Evolutionary conservation across 2,113 vertebrate species (phyloP).

Genomic region (Crypturellus undulatus): DNA sequence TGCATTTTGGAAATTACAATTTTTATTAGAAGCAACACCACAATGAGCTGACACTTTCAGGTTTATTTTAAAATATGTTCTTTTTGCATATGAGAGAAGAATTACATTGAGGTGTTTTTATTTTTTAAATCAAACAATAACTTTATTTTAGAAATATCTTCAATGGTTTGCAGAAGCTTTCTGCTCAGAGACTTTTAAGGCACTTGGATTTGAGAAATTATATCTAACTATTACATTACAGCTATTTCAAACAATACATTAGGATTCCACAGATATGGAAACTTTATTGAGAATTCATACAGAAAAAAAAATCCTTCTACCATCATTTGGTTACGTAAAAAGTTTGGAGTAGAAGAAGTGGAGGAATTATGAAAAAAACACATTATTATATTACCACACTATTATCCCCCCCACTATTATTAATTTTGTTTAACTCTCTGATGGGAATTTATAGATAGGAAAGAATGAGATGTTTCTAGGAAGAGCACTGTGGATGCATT

Average conservation of each 20-base stretch:
- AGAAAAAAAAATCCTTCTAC: background rate
- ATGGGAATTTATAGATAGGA: background rate
- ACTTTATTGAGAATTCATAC: background rate
- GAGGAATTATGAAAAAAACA: background rate
- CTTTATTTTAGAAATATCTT: slow-evolving; percentile 32
- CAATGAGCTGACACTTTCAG: slow-evolving; percentile 7
- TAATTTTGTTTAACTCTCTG: background rate
- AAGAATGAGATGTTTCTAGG: background rate
- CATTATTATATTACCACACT: background rate
- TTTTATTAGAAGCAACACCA: slow-evolving; percentile 29
- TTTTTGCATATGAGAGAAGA: slow-evolving; percentile 43
- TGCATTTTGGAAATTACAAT: background rate
- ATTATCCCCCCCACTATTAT: background rate
- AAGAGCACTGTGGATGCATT: background rate
- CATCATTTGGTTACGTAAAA: background rate
- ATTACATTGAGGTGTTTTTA: background rate
- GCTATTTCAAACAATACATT: background rate
- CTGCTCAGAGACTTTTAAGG: slow-evolving; percentile 2
- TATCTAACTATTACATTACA: slow-evolving; percentile 4
- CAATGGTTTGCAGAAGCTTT: slow-evolving; percentile 3
- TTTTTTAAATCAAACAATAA: background rate
- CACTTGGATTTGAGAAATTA: slow-evolving; percentile 18
- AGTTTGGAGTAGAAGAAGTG: background rate
- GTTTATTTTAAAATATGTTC: slow-evolving; percentile 24
- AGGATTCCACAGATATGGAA: background rate